Base-by-base conservation (phyloP, 2,888 invertebrate genomes). In the Stictocephala bisonia region DNA sequence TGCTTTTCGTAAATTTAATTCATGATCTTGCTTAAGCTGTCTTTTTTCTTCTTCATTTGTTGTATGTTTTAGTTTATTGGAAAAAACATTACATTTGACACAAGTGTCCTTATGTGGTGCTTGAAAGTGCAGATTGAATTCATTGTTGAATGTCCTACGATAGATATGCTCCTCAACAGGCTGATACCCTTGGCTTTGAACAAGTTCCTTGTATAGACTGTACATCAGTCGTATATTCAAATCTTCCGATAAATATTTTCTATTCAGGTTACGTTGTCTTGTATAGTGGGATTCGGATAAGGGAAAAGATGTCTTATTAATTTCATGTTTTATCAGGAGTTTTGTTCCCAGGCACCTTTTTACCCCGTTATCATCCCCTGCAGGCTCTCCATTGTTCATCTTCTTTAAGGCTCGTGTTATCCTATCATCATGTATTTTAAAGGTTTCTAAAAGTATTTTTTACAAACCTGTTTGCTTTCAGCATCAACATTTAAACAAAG, bases 1-100 rank as follows among this genome's bases (percentile, higher is more conserved):
- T 50, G 72, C 67, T 35, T 72, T 72, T 40, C 72, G 24, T 53
- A 66, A 56, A 67, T 72, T 53, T n/a, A 72, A 41, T 67, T 67
- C 40, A 27, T 72, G 51, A 18, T 72, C 22, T 11, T 31, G 48
- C 41, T 72, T 51, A 40, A 72, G 40, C 18, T 27, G 13, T n/a
- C 40, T 67, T 72, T 67, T 67, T 40, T 72, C 40, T 67, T 51
- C 35, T 41, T 51, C 66, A 41, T 72, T 27, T 44, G 27, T 18
- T 15, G 48, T 15, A n/a, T 35, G 7, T 41, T 56, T 50, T 13
- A 51, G 18, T 72, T 72, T 58, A n/a, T 64, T 35, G 6, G 48
- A 27, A 44, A 29, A 72, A 27, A 48, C 27, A 41, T 72, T 44
- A 66, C 67, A 72, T 24, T 51, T 31, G 27, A 60, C 50, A 35